Conservation (phyloP, 92 coral and sea anemone species). For the Chrysogorgia sp. region DNA sequence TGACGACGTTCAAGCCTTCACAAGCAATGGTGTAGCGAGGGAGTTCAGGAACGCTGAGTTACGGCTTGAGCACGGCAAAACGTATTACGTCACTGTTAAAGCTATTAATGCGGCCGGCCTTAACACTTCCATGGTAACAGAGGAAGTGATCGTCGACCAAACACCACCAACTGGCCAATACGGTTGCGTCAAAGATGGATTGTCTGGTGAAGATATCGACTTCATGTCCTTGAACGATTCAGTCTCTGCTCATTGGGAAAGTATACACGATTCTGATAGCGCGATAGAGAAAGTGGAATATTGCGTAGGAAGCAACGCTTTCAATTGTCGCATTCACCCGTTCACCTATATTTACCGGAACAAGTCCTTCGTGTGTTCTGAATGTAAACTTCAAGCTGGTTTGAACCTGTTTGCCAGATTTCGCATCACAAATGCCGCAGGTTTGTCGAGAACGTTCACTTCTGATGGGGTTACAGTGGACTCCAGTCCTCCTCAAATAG, state of each 20-base stretch:
- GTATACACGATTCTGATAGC: conserved; percentile 76
- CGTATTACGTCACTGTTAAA: conserved; percentile 72
- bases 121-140: conserved; percentile 39
- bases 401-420: conserved; percentile 70
- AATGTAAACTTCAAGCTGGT: conserved; percentile 63
- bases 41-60: conserved; percentile 45
- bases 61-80: conserved; percentile 55
- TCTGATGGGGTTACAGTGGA: conserved; percentile 90
- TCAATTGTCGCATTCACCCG: conserved; percentile 70
- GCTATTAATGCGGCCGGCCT: conserved; percentile 83
- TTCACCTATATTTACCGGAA: conserved; percentile 56
- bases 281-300: conserved; percentile 62
- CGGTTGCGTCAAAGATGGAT: conserved; percentile 75
- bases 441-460: conserved; percentile 58
- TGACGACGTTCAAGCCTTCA: conserved; percentile 65
- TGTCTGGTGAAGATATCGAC: conserved; percentile 63
- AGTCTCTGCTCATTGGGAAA: conserved; percentile 82
- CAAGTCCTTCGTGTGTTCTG: conserved; percentile 62
- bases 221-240: conserved; percentile 57
- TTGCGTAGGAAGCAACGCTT: conserved; percentile 85
- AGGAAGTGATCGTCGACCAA: conserved; percentile 65
- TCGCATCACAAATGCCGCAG: conserved; percentile 77
- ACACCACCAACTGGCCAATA: conserved; percentile 73
- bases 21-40: conserved; percentile 64
- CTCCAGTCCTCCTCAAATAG: conserved; percentile 76